phyloP scores from a whole-genome alignment of 2,797 vertebrate species.

The Psittacula derbiana region DNA sequence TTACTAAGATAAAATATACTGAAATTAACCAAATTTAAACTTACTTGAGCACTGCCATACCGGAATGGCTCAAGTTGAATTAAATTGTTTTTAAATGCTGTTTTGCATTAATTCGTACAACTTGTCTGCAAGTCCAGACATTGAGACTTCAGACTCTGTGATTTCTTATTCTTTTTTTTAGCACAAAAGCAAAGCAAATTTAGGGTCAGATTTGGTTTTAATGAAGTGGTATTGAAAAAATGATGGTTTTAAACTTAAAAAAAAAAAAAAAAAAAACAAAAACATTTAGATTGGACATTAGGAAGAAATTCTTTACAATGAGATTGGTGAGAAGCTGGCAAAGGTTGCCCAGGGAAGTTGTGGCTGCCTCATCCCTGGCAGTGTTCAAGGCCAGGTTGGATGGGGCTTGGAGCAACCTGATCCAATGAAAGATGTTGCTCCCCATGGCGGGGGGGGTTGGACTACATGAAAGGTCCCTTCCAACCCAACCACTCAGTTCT shows the following conservation, averaged over 20 bases:
- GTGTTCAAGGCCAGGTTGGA: not conserved
- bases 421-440: not conserved
- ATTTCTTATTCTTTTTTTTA: not conserved
- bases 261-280: no score
- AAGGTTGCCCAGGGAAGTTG: not conserved
- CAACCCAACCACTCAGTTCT: not conserved
- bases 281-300: not conserved
- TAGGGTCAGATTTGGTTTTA: not conserved
- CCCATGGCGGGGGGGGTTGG: not conserved
- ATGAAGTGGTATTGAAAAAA: not conserved
- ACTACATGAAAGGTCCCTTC: not conserved
- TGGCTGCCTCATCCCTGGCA: not conserved
- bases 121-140: not conserved
- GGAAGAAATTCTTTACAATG: not conserved
- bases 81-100: not conserved
- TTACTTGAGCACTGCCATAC: not conserved
- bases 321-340: not conserved
- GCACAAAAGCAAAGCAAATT: not conserved
- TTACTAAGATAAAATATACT: not conserved
- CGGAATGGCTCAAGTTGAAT: not conserved
- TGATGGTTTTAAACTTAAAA: not conserved
- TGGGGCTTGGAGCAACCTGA: not conserved
- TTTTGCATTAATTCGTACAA: not conserved
- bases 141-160: not conserved
- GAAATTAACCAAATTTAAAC: not conserved